Percentiles rank a stretch among this genome's conserved stretches.
These are phyloP conservation scores for Zaprionus lineosus DNA, from an alignment of 2,888 invertebrate genomes.

Conservation along the genomic window DNA sequence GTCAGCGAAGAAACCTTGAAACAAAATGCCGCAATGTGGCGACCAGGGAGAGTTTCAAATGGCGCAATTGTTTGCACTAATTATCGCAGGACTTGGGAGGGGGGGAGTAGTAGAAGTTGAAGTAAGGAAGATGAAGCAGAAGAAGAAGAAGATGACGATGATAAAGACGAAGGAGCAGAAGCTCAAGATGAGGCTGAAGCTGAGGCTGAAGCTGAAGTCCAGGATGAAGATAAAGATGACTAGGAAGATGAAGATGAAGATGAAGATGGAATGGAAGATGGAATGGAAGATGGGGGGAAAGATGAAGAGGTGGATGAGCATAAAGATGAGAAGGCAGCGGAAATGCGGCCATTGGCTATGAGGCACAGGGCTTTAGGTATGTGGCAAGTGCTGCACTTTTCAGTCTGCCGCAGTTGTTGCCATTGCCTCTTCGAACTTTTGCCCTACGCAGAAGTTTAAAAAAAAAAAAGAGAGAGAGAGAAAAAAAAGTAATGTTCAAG, in stretches of 20 bases:
- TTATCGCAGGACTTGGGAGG: slow-evolving; percentile 49
- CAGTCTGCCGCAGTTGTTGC: slow-evolving; percentile 18
- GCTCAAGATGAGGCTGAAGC: not conserved
- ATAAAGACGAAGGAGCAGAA: not conserved
- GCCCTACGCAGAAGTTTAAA: slow-evolving; percentile 49
- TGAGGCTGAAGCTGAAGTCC: not conserved
- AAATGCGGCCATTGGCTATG: not conserved
- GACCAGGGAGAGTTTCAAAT: slow-evolving; percentile 51
- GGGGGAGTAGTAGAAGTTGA: not conserved
- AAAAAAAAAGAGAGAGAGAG: too few species aligned
- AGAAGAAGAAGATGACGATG: slow-evolving; percentile 1
- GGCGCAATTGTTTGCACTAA: slow-evolving; percentile 75
- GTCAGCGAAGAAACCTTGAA: slow-evolving; percentile 50
- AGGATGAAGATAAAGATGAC: not conserved
- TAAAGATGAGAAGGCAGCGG: slow-evolving; percentile 10
- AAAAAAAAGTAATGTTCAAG: too few species aligned
- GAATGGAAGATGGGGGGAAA: not conserved
- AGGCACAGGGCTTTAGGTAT: not conserved
- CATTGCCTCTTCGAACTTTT: slow-evolving; percentile 52
- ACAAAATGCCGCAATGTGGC: slow-evolving; percentile 57
- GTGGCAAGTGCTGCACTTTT: slow-evolving; percentile 19
- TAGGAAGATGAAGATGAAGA: not conserved
- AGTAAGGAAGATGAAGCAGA: not conserved
- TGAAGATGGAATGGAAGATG: not conserved
- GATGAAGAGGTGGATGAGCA: not conserved